Base-by-base conservation (phyloP, 2,797 vertebrate genomes). In the Fratercula arctica region DNA sequence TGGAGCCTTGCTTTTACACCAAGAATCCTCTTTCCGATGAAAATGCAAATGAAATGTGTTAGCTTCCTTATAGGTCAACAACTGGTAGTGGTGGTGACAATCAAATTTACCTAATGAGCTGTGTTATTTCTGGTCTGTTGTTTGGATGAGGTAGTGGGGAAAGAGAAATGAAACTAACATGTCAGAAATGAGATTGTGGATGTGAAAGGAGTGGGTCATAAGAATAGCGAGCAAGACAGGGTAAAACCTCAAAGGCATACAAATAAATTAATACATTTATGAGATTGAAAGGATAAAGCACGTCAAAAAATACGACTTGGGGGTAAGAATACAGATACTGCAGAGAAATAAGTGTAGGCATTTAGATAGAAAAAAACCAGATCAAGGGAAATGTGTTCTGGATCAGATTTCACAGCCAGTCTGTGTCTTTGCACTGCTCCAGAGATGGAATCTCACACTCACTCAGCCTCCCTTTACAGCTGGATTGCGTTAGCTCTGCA, bases 201-300 rank as follows among this genome's bases (percentile, higher is more conserved):
- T 35, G 29, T 45, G 59, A 78, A 91, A 66, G 26, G 37, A 86
- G 46, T 3, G 2, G 45, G 53, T 80, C 41, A 7, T 60, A 87
- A 80, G 81, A 85, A 50, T n/a, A 74, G 51, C 3, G 4, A 89
- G 24, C 33, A 72, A 76, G 53, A n/a, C 16, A 85, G 13, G 35
- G 6, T 67, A 24, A 83, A 86, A 90, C 14, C 39, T 83, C 80
- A 82, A 37, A 88, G 35, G 16, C 70, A 46, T n/a, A 51, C 57
- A 96, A 74, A 90, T 50, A 91, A 95, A 91, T 78, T 33, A 75
- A n/a, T 78, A 81, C 3, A 12, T 75, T 87, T 89, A 64, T 69
- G 53, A 87, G 92, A 87, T 29, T 53, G 89, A 85, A 77, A 80
- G 48, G 60, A 83, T 93, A 80, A 95, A 89, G 41, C 24, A 51